phyloP scores from a whole-genome alignment of 2,797 vertebrate species.

The Aplochiton taeniatus region DNA sequence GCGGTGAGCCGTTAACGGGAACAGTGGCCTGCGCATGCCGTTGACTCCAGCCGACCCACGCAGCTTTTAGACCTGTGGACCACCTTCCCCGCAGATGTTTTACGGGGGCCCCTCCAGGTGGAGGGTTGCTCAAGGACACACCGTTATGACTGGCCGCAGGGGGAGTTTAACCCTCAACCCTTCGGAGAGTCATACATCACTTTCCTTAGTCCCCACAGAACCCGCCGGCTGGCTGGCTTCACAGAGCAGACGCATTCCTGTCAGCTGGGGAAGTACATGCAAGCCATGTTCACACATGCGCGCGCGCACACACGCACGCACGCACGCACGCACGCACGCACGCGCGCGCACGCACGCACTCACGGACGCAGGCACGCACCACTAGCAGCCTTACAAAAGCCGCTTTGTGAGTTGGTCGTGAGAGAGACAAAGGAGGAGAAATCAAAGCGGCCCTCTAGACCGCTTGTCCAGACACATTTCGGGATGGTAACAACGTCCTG shows the following conservation, averaged over 20 bases:
- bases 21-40: too few species aligned
- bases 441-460: slow-evolving; percentile 26
- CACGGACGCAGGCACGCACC: slow-evolving; percentile 18
- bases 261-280: slow-evolving; percentile 17
- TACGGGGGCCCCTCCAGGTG: slow-evolving; percentile 21
- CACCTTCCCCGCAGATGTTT: slow-evolving; percentile 51
- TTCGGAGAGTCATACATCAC: slow-evolving; percentile 16
- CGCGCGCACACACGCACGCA: slow-evolving; percentile 11
- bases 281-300: slow-evolving; percentile 14
- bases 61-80: too few species aligned
- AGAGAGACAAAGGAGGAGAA: slow-evolving; percentile 1
- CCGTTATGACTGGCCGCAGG: slow-evolving; percentile 20
- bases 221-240: background rate
- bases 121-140: slow-evolving; percentile 40
- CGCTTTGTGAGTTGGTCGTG: slow-evolving; percentile 40
- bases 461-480: slow-evolving; percentile 25
- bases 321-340: slow-evolving; percentile 12
- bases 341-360: slow-evolving; percentile 4
- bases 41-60: too few species aligned
- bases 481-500: slow-evolving; percentile 34
- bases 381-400: slow-evolving; percentile 25
- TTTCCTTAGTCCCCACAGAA: slow-evolving; percentile 1
- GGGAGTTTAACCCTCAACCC: slow-evolving; percentile 21
- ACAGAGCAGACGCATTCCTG: slow-evolving; percentile 20
- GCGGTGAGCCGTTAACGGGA: too few species aligned